Evolutionary conservation across 2,888 invertebrate genomes (phyloP), one percentile per base, ranked within the genome.

Genomic region (Germaria angustata): DNA sequence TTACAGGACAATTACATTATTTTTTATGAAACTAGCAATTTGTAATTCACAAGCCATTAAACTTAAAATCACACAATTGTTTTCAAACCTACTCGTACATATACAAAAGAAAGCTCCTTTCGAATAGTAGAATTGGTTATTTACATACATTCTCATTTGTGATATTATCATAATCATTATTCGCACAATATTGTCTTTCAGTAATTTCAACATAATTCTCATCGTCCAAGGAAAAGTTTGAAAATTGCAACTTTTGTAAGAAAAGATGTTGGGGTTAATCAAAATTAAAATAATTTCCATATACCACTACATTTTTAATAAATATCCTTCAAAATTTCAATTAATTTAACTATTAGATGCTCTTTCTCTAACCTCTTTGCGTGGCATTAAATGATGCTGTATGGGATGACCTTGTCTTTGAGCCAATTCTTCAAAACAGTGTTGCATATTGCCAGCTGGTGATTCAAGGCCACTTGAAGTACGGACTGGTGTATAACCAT

Each of bases 301-400:
- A 28, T 28, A 6, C 28, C 4, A 28, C 6, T 5, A 28, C 28
- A 28, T 5, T 3, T 28, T 28, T 6, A 28, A 6, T 28, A 28
- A 28, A 28, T 28, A 5, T 28, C 28, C 28, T 6, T 28, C 28
- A 6, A 5, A 28, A n/a, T n/a, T 28, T 28, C 6, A 28, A 28
- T 28, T 5, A 28, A n/a, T n/a, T n/a, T n/a, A n/a, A n/a, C n/a
- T n/a, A n/a, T n/a, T n/a, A n/a, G 28, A 5, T 28, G 3, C 3
- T 41, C 15, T 53, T 41, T 41, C 57, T 22, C 34, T 88, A 90
- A 90, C 90, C 89, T 90, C 89, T 87, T 86, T 89, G 68, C 85
- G 86, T 86, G 84, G 84, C 65, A 81, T 55, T 22, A 22, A 53
- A 15, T 86, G 71, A 17, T 80, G 80, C 9, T 84, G 81, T 34